phyloP scores from a whole-genome alignment of 2,113 vertebrate genomes.

The Prunella himalayana region DNA sequence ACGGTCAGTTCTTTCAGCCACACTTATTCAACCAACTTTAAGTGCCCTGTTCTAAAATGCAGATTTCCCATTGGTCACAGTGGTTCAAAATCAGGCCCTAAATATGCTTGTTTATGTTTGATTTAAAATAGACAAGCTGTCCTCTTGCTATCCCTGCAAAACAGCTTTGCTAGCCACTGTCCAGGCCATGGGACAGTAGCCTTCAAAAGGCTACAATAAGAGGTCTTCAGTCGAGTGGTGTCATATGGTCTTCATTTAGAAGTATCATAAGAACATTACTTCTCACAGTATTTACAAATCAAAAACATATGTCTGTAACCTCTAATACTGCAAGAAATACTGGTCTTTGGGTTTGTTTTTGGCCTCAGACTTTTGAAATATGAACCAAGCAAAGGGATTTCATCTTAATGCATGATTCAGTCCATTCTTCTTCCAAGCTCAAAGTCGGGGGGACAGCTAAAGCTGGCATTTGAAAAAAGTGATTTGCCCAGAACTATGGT shows the following conservation, averaged over 20 bases:
- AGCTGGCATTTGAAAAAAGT: conserved; percentile 20
- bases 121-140: neutral
- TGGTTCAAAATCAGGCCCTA: neutral
- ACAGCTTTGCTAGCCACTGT: conserved; percentile 7
- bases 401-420: conserved; percentile 50
- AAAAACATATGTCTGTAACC: conserved; percentile 67
- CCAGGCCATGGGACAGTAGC: conserved; percentile 41
- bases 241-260: conserved; percentile 73
- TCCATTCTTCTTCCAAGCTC: conserved; percentile 51
- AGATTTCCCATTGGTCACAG: neutral
- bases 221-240: conserved; percentile 31
- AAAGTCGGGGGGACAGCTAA: neutral
- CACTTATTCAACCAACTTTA: neutral
- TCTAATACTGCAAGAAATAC: conserved; percentile 67
- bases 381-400: conserved; percentile 63
- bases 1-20: neutral
- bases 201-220: conserved; percentile 18
- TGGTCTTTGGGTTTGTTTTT: conserved; percentile 53
- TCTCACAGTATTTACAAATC: conserved; percentile 76
- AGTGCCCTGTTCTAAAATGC: neutral
- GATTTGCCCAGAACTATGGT: neutral
- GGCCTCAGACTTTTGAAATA: conserved; percentile 68
- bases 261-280: conserved; percentile 72
- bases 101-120: neutral
- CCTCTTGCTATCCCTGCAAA: neutral